Evolutionary conservation across 30 jellyfish, hydroid and myxozoan species (phyloP).

Genomic region (Chrysaora quinquecirrha): DNA sequence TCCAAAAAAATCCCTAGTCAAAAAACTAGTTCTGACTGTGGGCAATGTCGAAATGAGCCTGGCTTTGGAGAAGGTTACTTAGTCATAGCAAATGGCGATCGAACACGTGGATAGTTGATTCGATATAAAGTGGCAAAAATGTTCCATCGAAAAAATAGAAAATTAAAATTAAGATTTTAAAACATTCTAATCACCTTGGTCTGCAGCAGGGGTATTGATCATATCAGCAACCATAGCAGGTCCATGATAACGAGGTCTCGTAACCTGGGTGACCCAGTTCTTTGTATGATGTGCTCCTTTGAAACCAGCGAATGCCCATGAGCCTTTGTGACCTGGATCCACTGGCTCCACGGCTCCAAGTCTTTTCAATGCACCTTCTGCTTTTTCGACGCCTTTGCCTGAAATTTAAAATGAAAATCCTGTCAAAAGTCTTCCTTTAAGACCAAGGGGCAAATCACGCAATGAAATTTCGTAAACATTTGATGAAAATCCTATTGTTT

Average conservation of each 20-base stretch:
- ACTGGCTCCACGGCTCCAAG: constrained; percentile 88
- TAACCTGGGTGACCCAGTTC: constrained; percentile 88
- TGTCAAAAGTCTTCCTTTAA: too few species aligned
- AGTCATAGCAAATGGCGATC: too few species aligned
- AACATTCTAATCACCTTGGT: constrained; percentile 67
- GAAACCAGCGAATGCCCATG: constrained; percentile 97
- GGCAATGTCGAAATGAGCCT: too few species aligned
- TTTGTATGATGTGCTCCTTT: constrained; percentile 87
- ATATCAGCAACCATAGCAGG: constrained; percentile 96
- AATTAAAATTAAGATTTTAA: too few species aligned
- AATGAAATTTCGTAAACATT: too few species aligned
- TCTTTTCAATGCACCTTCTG: constrained; percentile 77
- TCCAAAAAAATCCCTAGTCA: too few species aligned
- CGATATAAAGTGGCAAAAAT: too few species aligned
- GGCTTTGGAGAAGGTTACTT: too few species aligned
- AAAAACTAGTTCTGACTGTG: too few species aligned
- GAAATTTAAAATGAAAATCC: neutral
- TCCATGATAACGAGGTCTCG: constrained; percentile 90
- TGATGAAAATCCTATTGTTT: too few species aligned
- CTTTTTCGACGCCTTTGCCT: constrained; percentile 81
- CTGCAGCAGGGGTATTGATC: constrained; percentile 98
- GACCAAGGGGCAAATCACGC: neutral
- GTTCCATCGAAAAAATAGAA: too few species aligned
- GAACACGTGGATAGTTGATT: too few species aligned
- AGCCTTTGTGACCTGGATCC: constrained; percentile 84